phyloP scores from a whole-genome alignment of 35 echinoderm and acorn worm genomes.

The Lytechinus pictus region DNA sequence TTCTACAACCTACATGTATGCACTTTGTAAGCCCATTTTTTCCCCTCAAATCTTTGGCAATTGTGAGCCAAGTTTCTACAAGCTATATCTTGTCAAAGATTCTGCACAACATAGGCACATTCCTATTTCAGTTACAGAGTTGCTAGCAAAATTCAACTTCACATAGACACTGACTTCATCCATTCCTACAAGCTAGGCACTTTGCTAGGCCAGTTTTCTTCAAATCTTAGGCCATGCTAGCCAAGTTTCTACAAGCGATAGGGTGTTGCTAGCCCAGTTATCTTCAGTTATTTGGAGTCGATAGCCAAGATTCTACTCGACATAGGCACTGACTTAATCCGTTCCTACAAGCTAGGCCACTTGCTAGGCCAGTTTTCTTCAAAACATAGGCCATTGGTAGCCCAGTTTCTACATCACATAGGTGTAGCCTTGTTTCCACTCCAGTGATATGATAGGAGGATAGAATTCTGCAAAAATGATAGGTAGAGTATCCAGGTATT shows the following conservation, averaged over 20 bases:
- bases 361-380: background rate
- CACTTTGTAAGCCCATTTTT: background rate
- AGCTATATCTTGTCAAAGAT: background rate
- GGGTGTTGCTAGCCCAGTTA: background rate
- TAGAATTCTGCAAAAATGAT: constrained; percentile 12
- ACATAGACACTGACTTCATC: background rate
- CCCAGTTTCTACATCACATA: background rate
- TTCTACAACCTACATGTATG: background rate
- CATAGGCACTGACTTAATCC: background rate
- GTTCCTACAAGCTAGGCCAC: too few species aligned
- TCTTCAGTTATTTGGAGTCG: background rate
- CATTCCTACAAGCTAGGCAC: background rate
- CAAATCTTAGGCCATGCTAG: background rate
- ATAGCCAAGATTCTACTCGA: background rate
- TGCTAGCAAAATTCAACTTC: background rate
- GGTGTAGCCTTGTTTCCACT: background rate
- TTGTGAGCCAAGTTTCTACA: background rate
- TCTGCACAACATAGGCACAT: too few species aligned
- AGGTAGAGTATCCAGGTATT: background rate
- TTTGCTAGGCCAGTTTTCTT: background rate
- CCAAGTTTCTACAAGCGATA: background rate
- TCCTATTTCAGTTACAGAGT: background rate
- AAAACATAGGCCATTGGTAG: background rate
- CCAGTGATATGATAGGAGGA: background rate
- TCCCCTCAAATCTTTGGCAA: background rate